Conservation (phyloP, 2,797 vertebrate genomes). For the Eidolon dupreanum region DNA sequence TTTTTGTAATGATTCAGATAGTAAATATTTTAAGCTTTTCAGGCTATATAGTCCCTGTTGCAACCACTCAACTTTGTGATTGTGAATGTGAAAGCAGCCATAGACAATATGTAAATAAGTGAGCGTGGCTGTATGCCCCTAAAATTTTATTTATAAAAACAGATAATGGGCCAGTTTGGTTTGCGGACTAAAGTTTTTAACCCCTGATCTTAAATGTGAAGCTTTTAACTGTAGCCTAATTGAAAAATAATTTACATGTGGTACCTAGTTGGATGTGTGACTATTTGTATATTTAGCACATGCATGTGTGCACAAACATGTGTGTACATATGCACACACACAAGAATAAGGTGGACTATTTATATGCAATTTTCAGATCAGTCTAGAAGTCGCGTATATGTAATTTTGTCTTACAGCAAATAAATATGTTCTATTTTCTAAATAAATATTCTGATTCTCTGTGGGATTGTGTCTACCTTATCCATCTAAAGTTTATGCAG, state of each 20-base stretch:
- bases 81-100: slow-evolving; percentile 7
- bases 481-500: slow-evolving; percentile 17
- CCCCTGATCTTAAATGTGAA: not conserved
- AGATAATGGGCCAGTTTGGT: not conserved
- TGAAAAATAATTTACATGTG: slow-evolving; percentile 5
- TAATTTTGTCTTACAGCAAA: slow-evolving; percentile 42
- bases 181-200: slow-evolving; percentile 41
- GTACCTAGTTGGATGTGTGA: not conserved
- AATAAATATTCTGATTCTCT: slow-evolving; percentile 46
- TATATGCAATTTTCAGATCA: not conserved
- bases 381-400: not conserved
- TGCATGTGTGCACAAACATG: not conserved
- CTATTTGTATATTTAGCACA: not conserved
- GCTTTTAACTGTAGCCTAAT: not conserved
- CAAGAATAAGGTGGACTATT: not conserved
- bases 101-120: not conserved
- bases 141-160: slow-evolving; percentile 58
- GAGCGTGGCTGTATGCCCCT: not conserved
- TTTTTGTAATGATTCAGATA: not conserved
- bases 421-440: slow-evolving; percentile 37
- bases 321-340: not conserved
- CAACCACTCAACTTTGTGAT: not conserved
- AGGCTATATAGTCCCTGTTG: not conserved
- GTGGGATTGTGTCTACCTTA: slow-evolving; percentile 23
- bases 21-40: not conserved